Base-by-base conservation (phyloP, 2,797 vertebrate species). In the Notolepis coatsorum region DNA sequence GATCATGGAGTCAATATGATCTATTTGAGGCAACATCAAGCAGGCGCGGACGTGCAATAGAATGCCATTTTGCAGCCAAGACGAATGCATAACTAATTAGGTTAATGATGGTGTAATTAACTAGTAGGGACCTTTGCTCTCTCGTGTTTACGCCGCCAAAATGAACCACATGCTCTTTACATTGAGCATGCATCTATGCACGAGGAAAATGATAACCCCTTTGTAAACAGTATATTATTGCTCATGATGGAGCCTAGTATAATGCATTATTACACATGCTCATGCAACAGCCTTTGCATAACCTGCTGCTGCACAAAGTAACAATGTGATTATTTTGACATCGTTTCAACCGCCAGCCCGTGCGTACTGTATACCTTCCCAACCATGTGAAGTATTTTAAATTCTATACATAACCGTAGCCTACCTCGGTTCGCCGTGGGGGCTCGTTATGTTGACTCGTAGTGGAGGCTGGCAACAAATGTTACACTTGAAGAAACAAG, bases 341-440 rank as follows among this genome's bases (percentile, higher is more conserved):
- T 25, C 25, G 48, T 18, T 66, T n/a, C n/a, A n/a, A n/a, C n/a
- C n/a, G n/a, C n/a, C n/a, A n/a, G n/a, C n/a, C n/a, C 31, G 31
- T 35, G 31, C 31, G 31, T 35, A 35, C 7, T 35, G 31, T 35
- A 35, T 35, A 41, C 15, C 2, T 18, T 7, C 39, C 7, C 5
- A 21, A 5, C 7, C 2, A 15, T 7, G 5, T 17, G 13, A n/a
- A 15, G 13, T 9, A 21, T 43, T 21, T 9, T 18, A 18, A 18
- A 23, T 23, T 17, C n/a, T 17, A 43, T 18, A 61, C 41, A 60
- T n/a, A 59, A 61, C 27, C 28, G 2, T 52, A 71, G 12, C 90
- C 65, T 84, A 91, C 90, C 89, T 89, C 64, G 2, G 53, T 31
- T 54, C 41, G 4, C 59, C 42, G 66, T 73, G 81, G 75, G 86